Evolutionary conservation across 2,888 invertebrate genomes (phyloP), one percentile per base, ranked within the genome.

Genomic region (Lepidocyrtoides sp.): DNA sequence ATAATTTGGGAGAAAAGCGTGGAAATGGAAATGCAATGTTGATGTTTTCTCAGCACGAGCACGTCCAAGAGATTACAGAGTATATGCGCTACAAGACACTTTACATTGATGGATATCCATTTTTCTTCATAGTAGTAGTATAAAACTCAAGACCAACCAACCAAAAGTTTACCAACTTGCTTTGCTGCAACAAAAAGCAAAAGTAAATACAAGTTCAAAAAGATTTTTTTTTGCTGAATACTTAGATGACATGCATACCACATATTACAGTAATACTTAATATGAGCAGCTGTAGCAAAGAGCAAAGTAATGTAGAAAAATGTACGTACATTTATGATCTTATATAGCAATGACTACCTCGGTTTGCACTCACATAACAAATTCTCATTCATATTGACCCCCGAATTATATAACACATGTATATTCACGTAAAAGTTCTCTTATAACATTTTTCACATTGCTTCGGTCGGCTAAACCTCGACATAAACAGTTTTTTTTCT

Each of bases 401-500:
- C 7, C 66, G 29, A 57, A 54, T 2, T 8, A 7, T 54, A 54
- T 23, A 10, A 66, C 12, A 29, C 66, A 29, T 51, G 51, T 77
- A 32, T 5, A 48, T 75, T 2, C 36, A 17, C 17, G 36, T 17
- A 7, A 8, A 20, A 5, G 20, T 54, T 17, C 54, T 17, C 17
- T 0, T 36, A 81, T 44, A 82, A n/a, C 57, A 41, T 17, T 60
- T 57, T 32, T 85, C 12, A 57, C 69, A 81, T 81, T 72, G 81
- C 69, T 48, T 88, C 81, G 89, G 72, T 72, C 75, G 75, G 89
- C 12, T 89, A 89, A 83, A 89, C 83, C 75, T 83, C 89, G 82
- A 83, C 51, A 83, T 83, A 83, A 83, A 89, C 83, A 83, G 36
- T 36, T 60, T 89, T 83, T 81, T 72, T 89, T 89, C 26, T 82